Base-by-base conservation (phyloP, 2,113 vertebrate genomes). In the Pluvialis apricaria region DNA sequence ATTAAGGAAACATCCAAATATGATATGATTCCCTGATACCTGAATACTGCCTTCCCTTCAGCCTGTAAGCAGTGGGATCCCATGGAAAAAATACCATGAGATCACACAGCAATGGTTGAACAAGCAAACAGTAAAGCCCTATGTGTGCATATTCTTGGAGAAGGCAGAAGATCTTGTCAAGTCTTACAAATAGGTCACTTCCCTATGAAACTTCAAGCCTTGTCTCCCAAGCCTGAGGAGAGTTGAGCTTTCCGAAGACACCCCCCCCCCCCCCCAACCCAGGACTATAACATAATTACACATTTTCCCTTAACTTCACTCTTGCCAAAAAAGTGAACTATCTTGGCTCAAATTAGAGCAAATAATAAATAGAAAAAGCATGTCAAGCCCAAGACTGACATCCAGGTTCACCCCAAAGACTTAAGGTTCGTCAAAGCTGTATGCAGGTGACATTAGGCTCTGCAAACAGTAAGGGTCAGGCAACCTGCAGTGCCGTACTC, bases 401-500 rank as follows among this genome's bases (percentile, higher is more conserved):
- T 6, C 29, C 19, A 77, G 38, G 31, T 57, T 92, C 26, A 65
- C 25, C 11, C 20, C 64, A 57, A 83, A 84, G 60, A 66, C 15
- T 69, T 38, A 29, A 44, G 4, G 36, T 61, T 51, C 76, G n/a
- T 80, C 18, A 57, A 73, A 91, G 15, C 18, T 71, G 20, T 70
- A 51, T 64, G 73, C 51, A 69, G 64, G 6, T 72, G 47, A 80
- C 45, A 12, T 44, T n/a, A 71, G 25, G 29, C 44, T 88, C 79
- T 88, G 52, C 2, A 3, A 61, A 82, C 20, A 75, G 60, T n/a
- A 92, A 49, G 8, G 16, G 13, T 6, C 6, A 14, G 21, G 28
- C 11, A 7, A 36, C 21, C 34, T n/a, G 40, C 0, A 0, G 16
- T 42, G 71, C 42, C 54, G 25, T 70, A 68, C 18, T 21, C 6